phyloP scores from a whole-genome alignment of 2,797 vertebrate genomes.

The Glyptemys insculpta region DNA sequence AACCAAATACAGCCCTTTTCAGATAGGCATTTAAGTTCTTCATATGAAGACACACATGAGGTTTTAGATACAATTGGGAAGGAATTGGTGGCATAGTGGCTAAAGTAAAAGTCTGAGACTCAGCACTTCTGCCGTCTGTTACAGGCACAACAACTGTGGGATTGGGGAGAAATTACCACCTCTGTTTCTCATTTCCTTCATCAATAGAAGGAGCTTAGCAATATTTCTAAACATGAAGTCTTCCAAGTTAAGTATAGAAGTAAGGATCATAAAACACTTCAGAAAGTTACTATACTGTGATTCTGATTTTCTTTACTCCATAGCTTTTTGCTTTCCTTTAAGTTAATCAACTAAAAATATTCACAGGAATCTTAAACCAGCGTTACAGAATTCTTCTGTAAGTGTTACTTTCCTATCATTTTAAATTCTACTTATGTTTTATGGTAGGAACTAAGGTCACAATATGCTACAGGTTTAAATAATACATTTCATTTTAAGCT shows the following conservation, averaged over 20 bases:
- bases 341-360: neutral
- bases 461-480: neutral
- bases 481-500: too few species aligned
- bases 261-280: neutral
- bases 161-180: neutral
- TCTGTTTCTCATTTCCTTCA: neutral
- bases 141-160: neutral
- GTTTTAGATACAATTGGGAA: neutral
- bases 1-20: neutral
- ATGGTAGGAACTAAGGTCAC: neutral
- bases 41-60: neutral
- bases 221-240: neutral
- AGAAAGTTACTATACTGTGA: neutral
- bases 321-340: neutral
- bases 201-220: neutral
- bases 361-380: neutral
- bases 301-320: neutral
- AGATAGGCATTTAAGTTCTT: neutral
- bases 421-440: conserved; percentile 10
- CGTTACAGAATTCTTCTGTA: neutral
- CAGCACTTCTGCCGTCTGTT: neutral
- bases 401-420: neutral
- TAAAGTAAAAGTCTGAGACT: neutral
- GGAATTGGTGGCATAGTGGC: neutral
- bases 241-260: neutral